phyloP scores from a whole-genome alignment of 2,113 vertebrate species.

The Chionis minor region DNA sequence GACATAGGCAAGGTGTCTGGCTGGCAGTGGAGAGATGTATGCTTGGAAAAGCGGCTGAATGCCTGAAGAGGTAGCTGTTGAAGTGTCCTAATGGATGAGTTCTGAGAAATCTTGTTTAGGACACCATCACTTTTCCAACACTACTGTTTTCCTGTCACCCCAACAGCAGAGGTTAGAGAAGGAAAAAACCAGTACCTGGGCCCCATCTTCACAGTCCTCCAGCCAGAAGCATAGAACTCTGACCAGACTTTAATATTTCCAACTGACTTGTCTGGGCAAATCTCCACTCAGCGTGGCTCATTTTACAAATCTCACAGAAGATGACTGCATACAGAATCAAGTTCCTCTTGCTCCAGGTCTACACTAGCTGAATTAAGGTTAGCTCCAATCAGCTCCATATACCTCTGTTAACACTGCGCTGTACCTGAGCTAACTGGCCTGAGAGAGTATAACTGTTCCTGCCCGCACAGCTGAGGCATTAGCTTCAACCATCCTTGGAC shows the following conservation, averaged over 20 bases:
- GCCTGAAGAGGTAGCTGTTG: not conserved
- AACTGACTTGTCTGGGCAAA: not conserved
- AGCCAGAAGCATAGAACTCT: not conserved
- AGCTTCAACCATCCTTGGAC: not conserved
- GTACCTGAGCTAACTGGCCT: not conserved
- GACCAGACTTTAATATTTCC: not conserved
- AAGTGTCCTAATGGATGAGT: not conserved
- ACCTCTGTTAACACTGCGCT: not conserved
- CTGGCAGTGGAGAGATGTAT: not conserved
- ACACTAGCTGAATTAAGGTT: not conserved
- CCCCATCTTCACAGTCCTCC: not conserved
- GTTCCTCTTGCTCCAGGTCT: not conserved
- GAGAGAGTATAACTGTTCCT: not conserved
- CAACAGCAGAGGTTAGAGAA: not conserved
- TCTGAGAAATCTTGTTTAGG: not conserved
- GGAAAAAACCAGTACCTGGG: not conserved
- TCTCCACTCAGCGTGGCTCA: not conserved
- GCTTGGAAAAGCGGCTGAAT: not conserved
- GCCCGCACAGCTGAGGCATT: not conserved
- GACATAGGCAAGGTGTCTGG: not conserved
- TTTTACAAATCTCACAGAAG: fast-evolving
- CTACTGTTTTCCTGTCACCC: not conserved
- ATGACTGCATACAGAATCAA: not conserved
- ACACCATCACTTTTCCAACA: fast-evolving
- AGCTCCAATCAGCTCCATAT: not conserved